These are phyloP conservation scores for Panopea generosa DNA, from an alignment of 2,888 invertebrate species.

Conservation along the genomic window DNA sequence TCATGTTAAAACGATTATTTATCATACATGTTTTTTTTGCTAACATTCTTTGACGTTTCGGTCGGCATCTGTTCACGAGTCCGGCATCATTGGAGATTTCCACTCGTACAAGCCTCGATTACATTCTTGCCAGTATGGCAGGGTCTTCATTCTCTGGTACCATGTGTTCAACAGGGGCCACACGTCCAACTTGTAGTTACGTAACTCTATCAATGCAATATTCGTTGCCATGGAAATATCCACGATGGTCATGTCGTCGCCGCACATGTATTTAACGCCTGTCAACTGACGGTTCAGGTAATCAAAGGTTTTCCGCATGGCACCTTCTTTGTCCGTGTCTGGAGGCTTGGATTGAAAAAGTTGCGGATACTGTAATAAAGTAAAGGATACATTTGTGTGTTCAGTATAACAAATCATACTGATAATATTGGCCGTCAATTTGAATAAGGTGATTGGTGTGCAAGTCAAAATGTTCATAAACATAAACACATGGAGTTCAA, in stretches of 20 bases:
- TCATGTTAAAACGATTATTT: too few relatives aligned
- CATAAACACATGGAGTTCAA: too few relatives aligned
- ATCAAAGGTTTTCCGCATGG: slow-evolving; percentile 67
- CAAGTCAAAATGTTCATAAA: too few relatives aligned
- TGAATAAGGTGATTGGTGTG: too few relatives aligned
- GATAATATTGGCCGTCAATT: too few relatives aligned
- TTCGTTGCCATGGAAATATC: slow-evolving; percentile 90
- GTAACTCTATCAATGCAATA: slow-evolving; percentile 88
- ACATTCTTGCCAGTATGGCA: slow-evolving; percentile 67
- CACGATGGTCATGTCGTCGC: slow-evolving; percentile 91
- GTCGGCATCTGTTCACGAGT: background rate
- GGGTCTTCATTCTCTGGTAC: slow-evolving; percentile 66
- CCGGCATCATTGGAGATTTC: slow-evolving; percentile 56
- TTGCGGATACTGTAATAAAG: slow-evolving; percentile 65
- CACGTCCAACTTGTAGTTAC: slow-evolving; percentile 85
- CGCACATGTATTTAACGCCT: slow-evolving; percentile 90
- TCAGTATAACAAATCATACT: too few relatives aligned
- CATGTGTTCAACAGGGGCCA: slow-evolving; percentile 63
- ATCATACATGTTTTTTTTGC: too few relatives aligned
- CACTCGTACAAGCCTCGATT: slow-evolving; percentile 71
- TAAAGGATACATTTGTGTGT: too few relatives aligned
- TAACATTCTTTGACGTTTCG: too few relatives aligned
- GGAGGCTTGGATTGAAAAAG: slow-evolving; percentile 66
- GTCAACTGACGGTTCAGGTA: slow-evolving; percentile 83
- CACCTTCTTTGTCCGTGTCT: slow-evolving; percentile 65